Evolutionary conservation across 2,888 invertebrate species (phyloP).

Genomic region (Chloroclysta siterata): DNA sequence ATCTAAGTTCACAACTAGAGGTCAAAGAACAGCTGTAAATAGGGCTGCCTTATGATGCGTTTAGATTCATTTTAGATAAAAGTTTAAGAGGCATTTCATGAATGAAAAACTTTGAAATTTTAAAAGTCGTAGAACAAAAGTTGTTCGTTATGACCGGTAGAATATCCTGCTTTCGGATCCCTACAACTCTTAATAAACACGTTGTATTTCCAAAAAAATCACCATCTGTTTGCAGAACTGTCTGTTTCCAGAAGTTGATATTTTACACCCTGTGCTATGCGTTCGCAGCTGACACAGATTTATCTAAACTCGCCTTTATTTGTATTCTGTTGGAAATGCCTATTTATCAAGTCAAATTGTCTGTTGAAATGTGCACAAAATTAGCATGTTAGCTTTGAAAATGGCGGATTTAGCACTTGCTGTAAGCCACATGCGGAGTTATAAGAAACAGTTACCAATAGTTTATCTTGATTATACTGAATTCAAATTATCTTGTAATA

Average conservation of each 20-base stretch:
- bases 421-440: conserved; percentile 15
- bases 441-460: background rate
- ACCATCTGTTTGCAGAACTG: no score
- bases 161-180: no score
- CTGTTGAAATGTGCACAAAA: conserved; percentile 45
- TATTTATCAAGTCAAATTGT: conserved; percentile 53
- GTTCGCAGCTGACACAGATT: conserved; percentile 51
- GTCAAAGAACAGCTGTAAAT: no score
- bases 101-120: no score
- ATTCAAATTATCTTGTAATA: background rate
- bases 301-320: conserved; percentile 46
- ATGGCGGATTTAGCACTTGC: conserved; percentile 30
- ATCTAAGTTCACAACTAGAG: no score
- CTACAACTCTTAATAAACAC: no score
- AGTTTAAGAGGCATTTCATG: no score
- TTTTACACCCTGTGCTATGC: conserved; percentile 29
- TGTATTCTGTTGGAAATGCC: conserved; percentile 45
- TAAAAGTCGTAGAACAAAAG: no score
- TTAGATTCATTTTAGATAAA: no score
- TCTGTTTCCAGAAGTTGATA: background rate
- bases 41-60: no score
- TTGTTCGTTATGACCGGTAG: no score
- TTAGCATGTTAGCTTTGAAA: conserved; percentile 40
- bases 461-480: background rate
- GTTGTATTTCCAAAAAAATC: no score